These are phyloP conservation scores for Oreochromis niloticus DNA, from an alignment of 2,113 vertebrate genomes.

Conservation along the genomic window DNA sequence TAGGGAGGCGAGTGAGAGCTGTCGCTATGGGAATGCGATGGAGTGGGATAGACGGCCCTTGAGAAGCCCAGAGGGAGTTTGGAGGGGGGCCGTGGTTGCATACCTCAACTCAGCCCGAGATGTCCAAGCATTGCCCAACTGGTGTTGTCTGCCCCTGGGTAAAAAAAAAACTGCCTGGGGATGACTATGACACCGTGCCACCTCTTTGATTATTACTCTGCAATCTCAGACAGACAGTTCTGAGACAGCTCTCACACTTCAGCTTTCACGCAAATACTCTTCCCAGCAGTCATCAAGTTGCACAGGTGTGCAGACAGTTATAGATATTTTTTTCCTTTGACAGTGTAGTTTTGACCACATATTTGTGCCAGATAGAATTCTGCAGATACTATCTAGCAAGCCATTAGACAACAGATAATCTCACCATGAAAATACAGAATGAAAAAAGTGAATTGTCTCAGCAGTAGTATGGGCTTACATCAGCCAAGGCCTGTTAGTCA, in stretches of 20 bases:
- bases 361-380: neutral
- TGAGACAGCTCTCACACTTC: constrained; percentile 28
- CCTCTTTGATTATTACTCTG: constrained; percentile 50
- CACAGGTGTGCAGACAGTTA: neutral
- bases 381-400: constrained; percentile 18
- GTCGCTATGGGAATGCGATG: constrained; percentile 50
- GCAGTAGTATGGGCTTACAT: neutral
- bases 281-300: constrained; percentile 42
- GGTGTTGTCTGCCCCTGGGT: constrained; percentile 16
- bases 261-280: constrained; percentile 44
- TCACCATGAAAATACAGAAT: constrained; percentile 41
- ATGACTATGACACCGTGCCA: constrained; percentile 37
- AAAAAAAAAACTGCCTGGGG: neutral
- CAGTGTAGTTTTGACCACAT: constrained; percentile 6
- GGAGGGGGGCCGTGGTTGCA: neutral
- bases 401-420: constrained; percentile 20
- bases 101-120: constrained; percentile 27
- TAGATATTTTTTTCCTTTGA: neutral
- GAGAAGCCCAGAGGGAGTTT: constrained; percentile 32
- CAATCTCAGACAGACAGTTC: constrained; percentile 33
- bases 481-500: constrained; percentile 31
- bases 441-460: constrained; percentile 28
- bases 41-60: constrained; percentile 56
- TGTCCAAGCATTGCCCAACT: constrained; percentile 18
- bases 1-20: constrained; percentile 46